Conservation (phyloP, 2,113 vertebrate genomes). For the Pimephales promelas region DNA sequence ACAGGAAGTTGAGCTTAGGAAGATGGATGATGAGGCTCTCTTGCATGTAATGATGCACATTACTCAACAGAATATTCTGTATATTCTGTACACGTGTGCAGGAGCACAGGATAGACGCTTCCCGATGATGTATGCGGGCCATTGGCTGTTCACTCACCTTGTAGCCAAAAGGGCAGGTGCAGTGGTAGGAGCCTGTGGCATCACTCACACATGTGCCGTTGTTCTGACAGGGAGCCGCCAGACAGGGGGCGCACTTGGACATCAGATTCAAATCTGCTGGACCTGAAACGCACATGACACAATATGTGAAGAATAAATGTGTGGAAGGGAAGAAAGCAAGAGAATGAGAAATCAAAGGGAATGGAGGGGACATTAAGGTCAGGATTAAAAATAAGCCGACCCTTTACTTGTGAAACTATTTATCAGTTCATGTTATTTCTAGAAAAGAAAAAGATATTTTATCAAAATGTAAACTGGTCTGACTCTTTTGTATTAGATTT, state of each 20-base stretch:
- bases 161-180: slow-evolving; percentile 90
- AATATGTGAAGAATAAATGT: neutral
- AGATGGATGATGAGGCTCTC: slow-evolving; percentile 50
- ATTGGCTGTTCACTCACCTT: slow-evolving; percentile 79
- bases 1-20: slow-evolving; percentile 44
- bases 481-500: neutral
- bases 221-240: slow-evolving; percentile 88
- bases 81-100: neutral
- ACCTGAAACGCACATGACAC: slow-evolving; percentile 70
- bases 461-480: neutral
- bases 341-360: neutral
- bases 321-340: neutral
- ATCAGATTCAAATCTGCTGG: slow-evolving; percentile 82
- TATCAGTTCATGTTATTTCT: neutral
- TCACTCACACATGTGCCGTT: slow-evolving; percentile 90
- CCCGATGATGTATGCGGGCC: neutral
- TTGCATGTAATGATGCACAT: slow-evolving; percentile 42
- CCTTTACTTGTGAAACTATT: neutral
- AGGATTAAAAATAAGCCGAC: neutral
- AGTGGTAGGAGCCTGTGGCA: slow-evolving; percentile 82
- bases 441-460: neutral
- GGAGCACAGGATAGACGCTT: neutral
- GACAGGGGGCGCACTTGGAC: slow-evolving; percentile 93
- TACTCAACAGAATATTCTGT: slow-evolving; percentile 32
- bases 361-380: neutral